Base-by-base conservation (phyloP, 2,113 vertebrate genomes). In the Nycticorax nycticorax region DNA sequence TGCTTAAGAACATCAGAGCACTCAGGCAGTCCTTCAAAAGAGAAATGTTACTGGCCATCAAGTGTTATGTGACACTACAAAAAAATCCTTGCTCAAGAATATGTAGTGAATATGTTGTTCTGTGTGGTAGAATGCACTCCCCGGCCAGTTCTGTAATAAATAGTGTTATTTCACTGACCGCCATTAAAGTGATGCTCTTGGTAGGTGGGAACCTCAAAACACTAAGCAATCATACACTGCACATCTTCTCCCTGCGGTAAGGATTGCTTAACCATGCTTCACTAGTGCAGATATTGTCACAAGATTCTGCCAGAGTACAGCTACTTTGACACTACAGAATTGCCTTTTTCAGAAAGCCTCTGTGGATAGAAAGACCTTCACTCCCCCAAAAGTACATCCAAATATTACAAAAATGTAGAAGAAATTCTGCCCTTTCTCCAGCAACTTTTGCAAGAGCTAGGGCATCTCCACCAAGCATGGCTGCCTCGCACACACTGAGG, bases 221-320 rank as follows among this genome's bases (percentile, higher is more conserved):
- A 39, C 26, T 0, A 0, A 59, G n/a, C n/a, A 76, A 20, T 18
- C 28, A 8, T 15, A 41, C 4, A 48, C 18, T 16, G 11, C 30
- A 35, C 33, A 55, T 4, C 47, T 14, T 35, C 23, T 48, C 55
- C 26, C 47, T 50, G 15, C 4, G 30, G 23, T 8, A 50, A 55
- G 74, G 37, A 16, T 8, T 59, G 10, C 15, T 81, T 12, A 39
- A 9, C 48, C 10, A 9, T 3, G 5, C 53, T 80, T 62, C n/a
- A 32, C 24, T 32, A 22, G 8, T 14, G 39, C 28, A 50, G 11
- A 5, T 27, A 8, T 20, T 33, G 20, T 28, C 45, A 53, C 26
- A 30, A 45, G 32, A 56, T 63, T 67, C 69, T 72, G n/a, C 11
- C 20, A 76, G 32, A 88, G 3, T 26, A 76, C 41, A 80, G 19